Conservation (phyloP, 1,140 invertebrate genomes). For the Odontomachus brunneus region DNA sequence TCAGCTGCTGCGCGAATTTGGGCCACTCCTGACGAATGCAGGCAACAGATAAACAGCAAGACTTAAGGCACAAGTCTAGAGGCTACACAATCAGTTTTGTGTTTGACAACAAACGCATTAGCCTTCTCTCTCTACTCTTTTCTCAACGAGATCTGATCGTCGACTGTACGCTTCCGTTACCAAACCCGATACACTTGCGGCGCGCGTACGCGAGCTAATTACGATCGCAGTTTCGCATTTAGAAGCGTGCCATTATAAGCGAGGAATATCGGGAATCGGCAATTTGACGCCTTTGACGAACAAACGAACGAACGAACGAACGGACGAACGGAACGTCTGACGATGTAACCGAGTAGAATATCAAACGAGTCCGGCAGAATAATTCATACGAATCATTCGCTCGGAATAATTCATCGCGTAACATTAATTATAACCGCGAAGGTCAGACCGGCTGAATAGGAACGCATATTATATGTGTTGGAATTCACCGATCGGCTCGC, state of each 20-base stretch:
- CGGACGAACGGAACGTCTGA: slow-evolving; percentile 10
- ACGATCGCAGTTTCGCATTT: slow-evolving; percentile 16
- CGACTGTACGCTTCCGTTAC: too few relatives aligned
- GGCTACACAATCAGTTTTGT: slow-evolving; percentile 23
- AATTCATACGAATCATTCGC: slow-evolving; percentile 60
- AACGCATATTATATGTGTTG: slow-evolving; percentile 32
- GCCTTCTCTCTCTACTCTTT: background rate
- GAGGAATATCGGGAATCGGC: slow-evolving; percentile 21
- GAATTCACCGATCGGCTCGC: slow-evolving; percentile 14
- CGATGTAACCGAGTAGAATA: slow-evolving; percentile 44
- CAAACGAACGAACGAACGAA: too few relatives aligned
- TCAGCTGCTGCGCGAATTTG: slow-evolving; percentile 92
- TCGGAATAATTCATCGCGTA: slow-evolving; percentile 68
- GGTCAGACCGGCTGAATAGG: slow-evolving; percentile 44
- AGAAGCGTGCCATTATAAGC: background rate
- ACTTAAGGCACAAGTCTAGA: slow-evolving; percentile 63
- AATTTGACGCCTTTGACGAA: slow-evolving; percentile 56
- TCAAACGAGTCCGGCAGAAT: slow-evolving; percentile 37
- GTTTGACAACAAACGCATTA: too few relatives aligned
- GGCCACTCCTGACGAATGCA: slow-evolving; percentile 90
- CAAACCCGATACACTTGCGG: background rate
- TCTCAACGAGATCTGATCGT: too few relatives aligned
- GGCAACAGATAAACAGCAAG: slow-evolving; percentile 84
- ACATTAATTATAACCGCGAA: slow-evolving; percentile 59
- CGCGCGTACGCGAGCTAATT: slow-evolving; percentile 11